Evolutionary conservation across 1,140 invertebrate species (phyloP).

Genomic region (fruit fly (Drosophila melanogaster)): DNA sequence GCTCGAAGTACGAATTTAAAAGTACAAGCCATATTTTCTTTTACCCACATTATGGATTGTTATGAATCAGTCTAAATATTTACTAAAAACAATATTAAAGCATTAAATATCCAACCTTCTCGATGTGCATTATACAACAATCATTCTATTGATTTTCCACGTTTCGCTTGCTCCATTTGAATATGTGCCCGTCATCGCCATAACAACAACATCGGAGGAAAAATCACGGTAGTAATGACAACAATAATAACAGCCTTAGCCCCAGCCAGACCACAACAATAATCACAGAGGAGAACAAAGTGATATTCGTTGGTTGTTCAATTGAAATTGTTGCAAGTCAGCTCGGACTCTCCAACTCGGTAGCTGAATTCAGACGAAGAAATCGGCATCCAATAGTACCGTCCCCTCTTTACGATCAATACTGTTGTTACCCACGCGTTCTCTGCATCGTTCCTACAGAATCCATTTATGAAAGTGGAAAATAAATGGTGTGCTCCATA

Average conservation of each 20-base stretch:
- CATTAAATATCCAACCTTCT: constrained; percentile 77
- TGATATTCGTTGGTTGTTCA: constrained; percentile 75
- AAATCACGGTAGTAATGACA: constrained; percentile 80
- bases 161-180: constrained; percentile 67
- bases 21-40: too few species aligned
- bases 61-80: constrained; percentile 66
- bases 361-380: constrained; percentile 49
- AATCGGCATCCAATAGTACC: constrained; percentile 36
- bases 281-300: constrained; percentile 70
- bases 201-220: constrained; percentile 49
- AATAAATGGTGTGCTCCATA: constrained; percentile 69
- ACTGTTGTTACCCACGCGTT: constrained; percentile 6
- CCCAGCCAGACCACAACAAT: constrained; percentile 47
- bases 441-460: constrained; percentile 49
- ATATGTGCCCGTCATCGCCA: constrained; percentile 70
- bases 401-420: constrained; percentile 50
- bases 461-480: constrained; percentile 38
- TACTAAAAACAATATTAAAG: constrained; percentile 70
- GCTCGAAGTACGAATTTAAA: too few species aligned
- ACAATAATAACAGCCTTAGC: constrained; percentile 50
- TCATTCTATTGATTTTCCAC: constrained; percentile 81
- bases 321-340: constrained; percentile 81
- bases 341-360: constrained; percentile 62
- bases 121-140: constrained; percentile 74
- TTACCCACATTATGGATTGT: too few species aligned